Conservation (phyloP, 2,888 invertebrate genomes). For the Lithophane semibrunnea region DNA sequence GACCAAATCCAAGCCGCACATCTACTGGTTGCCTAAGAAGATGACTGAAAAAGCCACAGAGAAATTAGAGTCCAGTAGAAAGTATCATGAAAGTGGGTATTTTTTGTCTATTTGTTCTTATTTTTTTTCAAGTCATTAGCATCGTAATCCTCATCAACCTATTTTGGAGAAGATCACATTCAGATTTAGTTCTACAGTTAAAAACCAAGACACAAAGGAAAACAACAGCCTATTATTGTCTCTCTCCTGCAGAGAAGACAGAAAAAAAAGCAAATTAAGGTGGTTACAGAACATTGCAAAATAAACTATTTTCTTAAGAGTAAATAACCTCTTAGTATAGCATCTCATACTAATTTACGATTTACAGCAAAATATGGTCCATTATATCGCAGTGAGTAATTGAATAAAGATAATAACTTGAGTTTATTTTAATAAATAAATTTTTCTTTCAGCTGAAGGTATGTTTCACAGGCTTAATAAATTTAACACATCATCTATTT, state of each 20-base stretch:
- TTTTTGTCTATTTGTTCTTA: not conserved
- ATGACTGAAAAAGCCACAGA: slow-evolving; percentile 93
- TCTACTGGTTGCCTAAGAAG: slow-evolving; percentile 96
- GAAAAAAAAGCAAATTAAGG: not conserved
- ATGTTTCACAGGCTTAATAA: not conserved
- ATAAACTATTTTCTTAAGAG: not conserved
- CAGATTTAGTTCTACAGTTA: not conserved
- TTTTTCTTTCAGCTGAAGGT: slow-evolving; percentile 42
- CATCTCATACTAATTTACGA: slow-evolving; percentile 52
- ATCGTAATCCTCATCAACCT: not conserved
- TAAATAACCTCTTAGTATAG: not conserved
- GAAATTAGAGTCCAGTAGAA: slow-evolving; percentile 91
- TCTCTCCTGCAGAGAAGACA: not conserved
- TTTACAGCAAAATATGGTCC: slow-evolving; percentile 83
- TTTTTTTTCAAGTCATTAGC: not conserved
- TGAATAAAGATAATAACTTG: slow-evolving; percentile 3
- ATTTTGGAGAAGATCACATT: not conserved
- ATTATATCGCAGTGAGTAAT: slow-evolving; percentile 83
- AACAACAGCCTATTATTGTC: not conserved
- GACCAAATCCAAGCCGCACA: slow-evolving; percentile 95
- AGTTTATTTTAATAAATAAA: slow-evolving; percentile 8
- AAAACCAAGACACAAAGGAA: too few relatives aligned
- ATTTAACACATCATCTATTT: not conserved
- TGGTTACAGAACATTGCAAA: not conserved
- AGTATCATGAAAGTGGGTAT: slow-evolving; percentile 92